Conservation (phyloP, 2,888 invertebrate species). For the Troides aeacus region DNA sequence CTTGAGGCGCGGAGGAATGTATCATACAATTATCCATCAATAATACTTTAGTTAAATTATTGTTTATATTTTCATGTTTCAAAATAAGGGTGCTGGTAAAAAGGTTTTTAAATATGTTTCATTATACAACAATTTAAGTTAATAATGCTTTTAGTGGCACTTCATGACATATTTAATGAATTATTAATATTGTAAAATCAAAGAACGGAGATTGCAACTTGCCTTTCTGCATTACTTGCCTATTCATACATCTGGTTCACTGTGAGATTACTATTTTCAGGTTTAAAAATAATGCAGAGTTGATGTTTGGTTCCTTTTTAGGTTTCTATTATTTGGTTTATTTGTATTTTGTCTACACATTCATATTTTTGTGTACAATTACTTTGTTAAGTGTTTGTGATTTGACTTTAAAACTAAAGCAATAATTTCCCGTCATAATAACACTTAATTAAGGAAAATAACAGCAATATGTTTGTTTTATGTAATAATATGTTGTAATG, state of each 20-base stretch:
- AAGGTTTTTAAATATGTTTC: constrained; percentile 53
- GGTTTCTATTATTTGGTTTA: constrained; percentile 11
- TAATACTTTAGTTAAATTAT: constrained; percentile 63
- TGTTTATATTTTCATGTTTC: constrained; percentile 46
- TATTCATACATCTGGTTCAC: constrained; percentile 53
- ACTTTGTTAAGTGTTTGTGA: constrained; percentile 16
- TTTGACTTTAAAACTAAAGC: constrained; percentile 21
- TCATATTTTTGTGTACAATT: constrained; percentile 2
- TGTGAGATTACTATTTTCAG: constrained; percentile 45
- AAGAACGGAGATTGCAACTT: constrained; percentile 61
- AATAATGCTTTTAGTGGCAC: constrained; percentile 52
- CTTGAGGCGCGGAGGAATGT: constrained; percentile 50
- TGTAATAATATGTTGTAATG: constrained; percentile 10
- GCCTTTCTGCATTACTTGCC: constrained; percentile 71
- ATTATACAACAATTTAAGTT: constrained; percentile 52
- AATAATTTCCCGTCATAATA: constrained; percentile 23
- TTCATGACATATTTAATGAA: constrained; percentile 62
- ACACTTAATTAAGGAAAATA: constrained; percentile 10
- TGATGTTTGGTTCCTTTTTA: constrained; percentile 28
- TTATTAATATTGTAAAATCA: constrained; percentile 41
- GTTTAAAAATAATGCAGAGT: constrained; percentile 37
- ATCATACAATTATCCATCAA: constrained; percentile 48
- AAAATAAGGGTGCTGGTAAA: constrained; percentile 58
- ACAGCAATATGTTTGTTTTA: constrained; percentile 9
- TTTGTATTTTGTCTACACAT: constrained; percentile 11